Evolutionary conservation across 2,888 invertebrate species (phyloP).

Genomic region (Pyrrhosoma nymphula): DNA sequence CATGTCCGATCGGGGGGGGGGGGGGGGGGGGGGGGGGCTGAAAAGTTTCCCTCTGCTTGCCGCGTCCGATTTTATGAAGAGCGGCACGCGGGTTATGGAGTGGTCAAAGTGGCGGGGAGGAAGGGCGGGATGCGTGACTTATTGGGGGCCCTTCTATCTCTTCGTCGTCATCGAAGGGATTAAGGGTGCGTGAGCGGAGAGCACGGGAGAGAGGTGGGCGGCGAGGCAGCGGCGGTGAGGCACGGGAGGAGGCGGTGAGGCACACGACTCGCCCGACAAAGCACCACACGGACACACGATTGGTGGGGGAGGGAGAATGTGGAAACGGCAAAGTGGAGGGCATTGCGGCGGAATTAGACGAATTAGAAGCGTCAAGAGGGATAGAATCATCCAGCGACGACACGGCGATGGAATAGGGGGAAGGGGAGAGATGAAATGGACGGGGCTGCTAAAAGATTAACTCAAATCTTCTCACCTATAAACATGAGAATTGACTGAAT

Average conservation of each 20-base stretch:
- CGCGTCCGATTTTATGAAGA: slow-evolving; percentile 41
- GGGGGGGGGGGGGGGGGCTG: not conserved
- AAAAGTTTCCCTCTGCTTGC: slow-evolving; percentile 3
- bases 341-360: not conserved
- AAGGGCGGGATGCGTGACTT: slow-evolving; percentile 40
- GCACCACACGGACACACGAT: not conserved
- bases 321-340: not conserved
- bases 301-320: not conserved
- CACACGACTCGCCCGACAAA: no score
- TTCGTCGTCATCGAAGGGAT: slow-evolving; percentile 1
- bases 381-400: not conserved
- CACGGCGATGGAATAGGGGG: not conserved
- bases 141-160: slow-evolving; percentile 40
- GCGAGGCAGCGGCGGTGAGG: not conserved
- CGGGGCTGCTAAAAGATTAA: slow-evolving; percentile 1
- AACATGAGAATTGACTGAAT: not conserved
- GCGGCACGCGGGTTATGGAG: not conserved
- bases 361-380: not conserved
- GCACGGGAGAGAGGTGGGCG: not conserved
- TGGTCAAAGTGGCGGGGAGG: not conserved
- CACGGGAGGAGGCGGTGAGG: no score
- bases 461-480: not conserved
- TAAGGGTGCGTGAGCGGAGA: not conserved
- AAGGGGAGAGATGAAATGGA: not conserved
- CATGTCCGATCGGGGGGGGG: not conserved